Evolutionary conservation across 2,888 invertebrate species (phyloP).

Genomic region (Megamerina dolium): DNA sequence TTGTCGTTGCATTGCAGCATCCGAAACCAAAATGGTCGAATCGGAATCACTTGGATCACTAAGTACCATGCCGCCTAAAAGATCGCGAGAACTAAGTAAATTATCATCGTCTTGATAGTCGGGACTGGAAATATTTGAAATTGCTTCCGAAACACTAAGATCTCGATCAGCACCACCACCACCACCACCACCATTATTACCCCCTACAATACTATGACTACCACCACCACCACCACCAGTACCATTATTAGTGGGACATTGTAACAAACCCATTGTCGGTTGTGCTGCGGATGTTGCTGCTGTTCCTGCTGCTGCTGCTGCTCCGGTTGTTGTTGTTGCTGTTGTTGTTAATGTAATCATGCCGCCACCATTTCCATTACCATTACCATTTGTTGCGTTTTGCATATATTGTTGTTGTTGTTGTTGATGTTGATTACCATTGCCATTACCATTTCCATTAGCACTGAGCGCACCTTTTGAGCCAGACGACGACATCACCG

Average conservation of each 20-base stretch:
- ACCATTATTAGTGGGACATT: conserved; percentile 35
- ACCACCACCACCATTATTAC: conserved; percentile 22
- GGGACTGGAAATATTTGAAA: conserved; percentile 84
- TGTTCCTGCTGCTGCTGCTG: conserved; percentile 18
- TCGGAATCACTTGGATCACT: conserved; percentile 87
- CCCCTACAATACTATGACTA: conserved; percentile 17
- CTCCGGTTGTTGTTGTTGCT: conserved; percentile 24
- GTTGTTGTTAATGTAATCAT: background rate
- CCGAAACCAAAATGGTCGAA: conserved; percentile 79
- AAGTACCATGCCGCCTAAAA: conserved; percentile 72
- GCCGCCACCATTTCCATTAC: conserved; percentile 22
- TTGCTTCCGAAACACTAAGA: conserved; percentile 77
- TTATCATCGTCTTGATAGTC: conserved; percentile 84
- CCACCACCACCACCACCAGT: conserved; percentile 22
- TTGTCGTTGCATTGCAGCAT: conserved; percentile 53
- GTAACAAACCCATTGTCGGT: conserved; percentile 38
- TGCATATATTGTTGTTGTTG: conserved; percentile 22
- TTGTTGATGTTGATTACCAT: conserved; percentile 21
- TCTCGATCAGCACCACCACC: conserved; percentile 55
- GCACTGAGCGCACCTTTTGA: conserved; percentile 55
- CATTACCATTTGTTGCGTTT: conserved; percentile 22
- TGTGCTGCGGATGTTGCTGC: conserved; percentile 17
- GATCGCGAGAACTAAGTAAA: conserved; percentile 68
- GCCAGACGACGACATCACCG: conserved; percentile 75
- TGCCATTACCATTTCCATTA: conserved; percentile 27